Conservation (phyloP, 2,113 vertebrate species). For the pig (Sus scrofa) region T2T-Sscrofa CM000816.6:39894001-39894500, state of each 20-base stretch:
- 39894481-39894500: neutral
- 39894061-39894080: neutral
- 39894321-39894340: neutral
- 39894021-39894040: neutral
- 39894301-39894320: neutral
- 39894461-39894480: neutral
- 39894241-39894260: neutral
- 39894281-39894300: constrained; percentile 33
- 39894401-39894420: neutral
- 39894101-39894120: neutral
- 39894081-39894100: neutral
- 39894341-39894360: constrained; percentile 24
- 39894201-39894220: neutral
- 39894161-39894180: neutral
- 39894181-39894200: neutral
- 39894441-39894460: constrained; percentile 4
- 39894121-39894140: neutral
- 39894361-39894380: constrained; percentile 16
- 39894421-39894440: constrained; percentile 24
- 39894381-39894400: neutral
- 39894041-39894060: neutral
- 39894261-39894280: neutral
- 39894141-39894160: neutral
- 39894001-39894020: neutral
- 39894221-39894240: neutral